phyloP scores from a whole-genome alignment of 1,140 invertebrate species.

The Phenacoccus solenopsis region DNA sequence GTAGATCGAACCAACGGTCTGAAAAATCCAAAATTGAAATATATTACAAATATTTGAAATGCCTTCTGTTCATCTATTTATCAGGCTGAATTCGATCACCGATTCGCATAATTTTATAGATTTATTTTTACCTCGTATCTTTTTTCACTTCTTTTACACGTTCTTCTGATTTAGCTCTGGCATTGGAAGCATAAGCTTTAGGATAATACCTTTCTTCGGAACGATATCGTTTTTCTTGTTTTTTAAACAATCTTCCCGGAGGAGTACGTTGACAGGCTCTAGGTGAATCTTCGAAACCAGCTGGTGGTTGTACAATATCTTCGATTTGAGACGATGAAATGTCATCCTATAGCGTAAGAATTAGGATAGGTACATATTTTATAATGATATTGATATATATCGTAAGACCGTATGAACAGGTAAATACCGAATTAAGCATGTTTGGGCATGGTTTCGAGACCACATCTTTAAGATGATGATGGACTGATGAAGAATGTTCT shows the following conservation, averaged over 20 bases:
- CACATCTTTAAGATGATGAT: neutral
- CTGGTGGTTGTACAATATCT: constrained; percentile 72
- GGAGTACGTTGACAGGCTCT: constrained; percentile 36
- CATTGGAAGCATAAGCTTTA: constrained; percentile 24
- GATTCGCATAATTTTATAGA: too few species aligned
- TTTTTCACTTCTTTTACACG: constrained; percentile 51
- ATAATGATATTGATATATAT: too few species aligned
- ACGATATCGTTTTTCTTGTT: constrained; percentile 63
- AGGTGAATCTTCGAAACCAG: constrained; percentile 73
- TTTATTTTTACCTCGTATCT: constrained; percentile 30
- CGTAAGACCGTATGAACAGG: too few species aligned
- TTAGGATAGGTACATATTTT: too few species aligned
- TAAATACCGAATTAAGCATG: neutral
- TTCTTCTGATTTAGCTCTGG: constrained; percentile 53
- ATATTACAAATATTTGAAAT: too few species aligned
- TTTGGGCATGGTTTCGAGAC: neutral
- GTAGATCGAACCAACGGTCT: constrained; percentile 50
- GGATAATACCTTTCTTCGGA: constrained; percentile 49
- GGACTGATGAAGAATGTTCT: constrained; percentile 6
- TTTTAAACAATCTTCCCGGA: constrained; percentile 54
- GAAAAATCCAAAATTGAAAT: too few species aligned
- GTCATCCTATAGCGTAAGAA: neutral
- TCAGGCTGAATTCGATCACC: too few species aligned
- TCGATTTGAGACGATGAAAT: constrained; percentile 29
- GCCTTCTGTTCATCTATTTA: neutral